Percentiles rank a stretch among this genome's conserved stretches.
Evolutionary conservation across 2,113 vertebrate genomes (phyloP).

Genomic region (Poecile atricapillus): DNA sequence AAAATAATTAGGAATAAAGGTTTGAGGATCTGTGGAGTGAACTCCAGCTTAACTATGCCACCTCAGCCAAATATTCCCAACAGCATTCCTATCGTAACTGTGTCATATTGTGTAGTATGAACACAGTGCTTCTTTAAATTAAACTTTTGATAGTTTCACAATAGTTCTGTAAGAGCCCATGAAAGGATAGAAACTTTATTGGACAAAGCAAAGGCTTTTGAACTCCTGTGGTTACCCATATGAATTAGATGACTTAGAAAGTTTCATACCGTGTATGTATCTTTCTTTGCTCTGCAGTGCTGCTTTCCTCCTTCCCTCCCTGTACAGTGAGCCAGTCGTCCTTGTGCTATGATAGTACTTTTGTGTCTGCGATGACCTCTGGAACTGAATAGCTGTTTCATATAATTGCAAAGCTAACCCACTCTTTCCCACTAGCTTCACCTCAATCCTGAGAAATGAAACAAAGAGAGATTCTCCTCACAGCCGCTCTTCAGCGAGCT

Average conservation of each 20-base stretch:
- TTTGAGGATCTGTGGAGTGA: not conserved
- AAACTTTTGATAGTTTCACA: constrained; percentile 12
- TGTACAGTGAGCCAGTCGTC: not conserved
- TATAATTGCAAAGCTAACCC: constrained; percentile 31
- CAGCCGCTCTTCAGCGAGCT: not conserved
- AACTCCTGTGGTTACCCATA: not conserved
- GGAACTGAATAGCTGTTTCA: constrained; percentile 30
- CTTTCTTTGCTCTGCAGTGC: constrained; percentile 9
- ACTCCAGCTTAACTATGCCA: not conserved
- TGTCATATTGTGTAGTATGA: not conserved
- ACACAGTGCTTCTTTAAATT: not conserved
- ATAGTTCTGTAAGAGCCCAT: not conserved
- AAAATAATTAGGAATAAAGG: constrained; percentile 4
- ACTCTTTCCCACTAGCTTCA: constrained; percentile 7
- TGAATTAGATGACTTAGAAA: constrained; percentile 8
- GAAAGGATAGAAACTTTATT: constrained; percentile 19
- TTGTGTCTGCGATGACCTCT: not conserved
- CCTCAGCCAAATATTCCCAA: not conserved
- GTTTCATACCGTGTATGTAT: not conserved
- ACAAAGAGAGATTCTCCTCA: constrained; percentile 45
- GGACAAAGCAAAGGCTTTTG: constrained; percentile 18
- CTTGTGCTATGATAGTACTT: not conserved
- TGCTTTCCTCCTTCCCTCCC: not conserved
- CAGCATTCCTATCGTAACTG: not conserved
- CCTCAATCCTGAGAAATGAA: constrained; percentile 10